Percentiles rank a stretch among this genome's conserved stretches.
Evolutionary conservation across 1,140 invertebrate genomes (phyloP).

Genomic region (Melitaea cinxia): DNA sequence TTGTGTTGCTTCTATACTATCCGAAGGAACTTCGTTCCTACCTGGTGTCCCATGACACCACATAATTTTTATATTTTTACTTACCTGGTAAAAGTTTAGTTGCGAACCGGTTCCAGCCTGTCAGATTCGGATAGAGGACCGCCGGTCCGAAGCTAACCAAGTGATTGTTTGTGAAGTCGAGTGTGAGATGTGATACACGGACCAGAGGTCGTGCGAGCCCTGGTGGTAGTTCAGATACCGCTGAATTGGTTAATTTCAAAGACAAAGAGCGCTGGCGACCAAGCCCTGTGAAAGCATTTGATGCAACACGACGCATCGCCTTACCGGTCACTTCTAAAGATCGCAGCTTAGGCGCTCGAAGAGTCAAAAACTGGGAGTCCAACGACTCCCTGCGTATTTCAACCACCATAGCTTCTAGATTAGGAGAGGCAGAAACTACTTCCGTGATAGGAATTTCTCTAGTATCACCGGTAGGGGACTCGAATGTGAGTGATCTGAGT

Average conservation of each 20-base stretch:
- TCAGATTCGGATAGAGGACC: conserved; percentile 89
- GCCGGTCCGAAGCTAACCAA: conserved; percentile 88
- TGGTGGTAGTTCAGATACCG: conserved; percentile 86
- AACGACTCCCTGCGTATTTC: conserved; percentile 86
- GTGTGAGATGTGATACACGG: conserved; percentile 87
- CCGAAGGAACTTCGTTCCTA: too few species aligned
- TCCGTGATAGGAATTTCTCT: conserved; percentile 84
- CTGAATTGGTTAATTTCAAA: conserved; percentile 87
- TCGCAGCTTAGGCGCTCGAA: conserved; percentile 87
- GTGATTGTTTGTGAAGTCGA: conserved; percentile 89
- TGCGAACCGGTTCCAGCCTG: conserved; percentile 89
- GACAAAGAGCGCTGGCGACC: conserved; percentile 84
- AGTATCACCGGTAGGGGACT: conserved; percentile 84
- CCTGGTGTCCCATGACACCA: too few species aligned
- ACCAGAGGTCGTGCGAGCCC: conserved; percentile 87
- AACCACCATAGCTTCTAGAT: conserved; percentile 83
- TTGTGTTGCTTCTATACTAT: too few species aligned
- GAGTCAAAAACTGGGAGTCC: conserved; percentile 84
- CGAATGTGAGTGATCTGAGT: conserved; percentile 83
- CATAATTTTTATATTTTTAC: conserved; percentile 7
- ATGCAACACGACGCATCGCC: conserved; percentile 84
- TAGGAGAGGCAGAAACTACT: conserved; percentile 79
- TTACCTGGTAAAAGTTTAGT: conserved; percentile 88
- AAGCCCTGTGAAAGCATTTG: conserved; percentile 85
- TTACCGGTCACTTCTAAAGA: conserved; percentile 88